These are phyloP conservation scores for Hyposoter didymator DNA, from an alignment of 2,888 invertebrate species.

Conservation along the genomic window DNA sequence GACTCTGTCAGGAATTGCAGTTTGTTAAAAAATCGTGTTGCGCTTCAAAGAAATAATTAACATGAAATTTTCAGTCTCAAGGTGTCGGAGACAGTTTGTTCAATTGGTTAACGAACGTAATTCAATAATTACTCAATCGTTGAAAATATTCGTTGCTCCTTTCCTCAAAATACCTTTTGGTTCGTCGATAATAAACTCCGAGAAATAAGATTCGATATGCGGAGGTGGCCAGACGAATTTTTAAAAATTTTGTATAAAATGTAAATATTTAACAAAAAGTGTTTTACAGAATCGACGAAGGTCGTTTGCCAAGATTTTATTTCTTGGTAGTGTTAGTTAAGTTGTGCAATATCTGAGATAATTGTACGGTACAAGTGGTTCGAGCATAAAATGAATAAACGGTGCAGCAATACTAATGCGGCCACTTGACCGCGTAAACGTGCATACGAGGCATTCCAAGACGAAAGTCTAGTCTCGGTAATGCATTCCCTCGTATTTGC, in stretches of 20 bases:
- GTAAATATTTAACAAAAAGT: not conserved
- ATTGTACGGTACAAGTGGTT: conserved; percentile 21
- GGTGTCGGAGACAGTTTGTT: not conserved
- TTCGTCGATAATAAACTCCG: no score
- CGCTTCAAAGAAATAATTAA: not conserved
- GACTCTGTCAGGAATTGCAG: not conserved
- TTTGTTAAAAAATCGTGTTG: not conserved
- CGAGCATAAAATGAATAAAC: conserved; percentile 20
- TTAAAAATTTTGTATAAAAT: not conserved
- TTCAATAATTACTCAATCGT: not conserved
- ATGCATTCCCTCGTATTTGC: not conserved
- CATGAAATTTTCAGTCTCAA: no score
- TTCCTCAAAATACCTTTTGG: not conserved
- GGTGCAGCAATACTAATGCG: conserved; percentile 2
- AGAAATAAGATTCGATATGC: not conserved
- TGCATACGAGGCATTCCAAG: conserved; percentile 12
- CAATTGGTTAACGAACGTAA: not conserved
- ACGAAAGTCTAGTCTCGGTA: not conserved
- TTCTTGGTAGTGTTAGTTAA: conserved; percentile 1
- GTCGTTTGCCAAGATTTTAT: conserved; percentile 13
- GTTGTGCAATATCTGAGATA: conserved; percentile 20
- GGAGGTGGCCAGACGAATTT: not conserved
- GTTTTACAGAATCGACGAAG: conserved; percentile 18
- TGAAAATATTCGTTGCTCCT: not conserved
- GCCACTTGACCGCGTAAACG: conserved; percentile 22